Conservation (phyloP, 2,113 vertebrate species). For the Microtus richardsoni region DNA sequence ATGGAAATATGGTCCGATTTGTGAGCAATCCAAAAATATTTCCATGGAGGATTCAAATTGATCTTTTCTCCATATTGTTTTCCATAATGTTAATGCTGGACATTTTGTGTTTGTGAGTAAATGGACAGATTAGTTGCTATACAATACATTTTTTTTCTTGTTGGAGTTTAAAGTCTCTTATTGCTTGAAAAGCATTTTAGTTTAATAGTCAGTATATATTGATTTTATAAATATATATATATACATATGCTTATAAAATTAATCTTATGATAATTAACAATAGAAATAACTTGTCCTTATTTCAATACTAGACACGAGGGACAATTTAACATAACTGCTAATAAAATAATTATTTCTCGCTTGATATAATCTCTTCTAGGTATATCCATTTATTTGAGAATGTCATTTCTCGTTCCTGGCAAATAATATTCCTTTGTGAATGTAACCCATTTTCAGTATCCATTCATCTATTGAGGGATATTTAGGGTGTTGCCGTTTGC, state of each 20-base stretch:
- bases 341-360: neutral
- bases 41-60: neutral
- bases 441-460: neutral
- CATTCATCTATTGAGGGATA: neutral
- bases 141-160: neutral
- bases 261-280: neutral
- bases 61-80: neutral
- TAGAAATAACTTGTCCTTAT: neutral
- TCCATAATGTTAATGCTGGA: neutral
- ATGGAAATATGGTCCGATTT: neutral
- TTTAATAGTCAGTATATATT: neutral
- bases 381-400: neutral
- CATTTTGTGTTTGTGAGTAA: neutral
- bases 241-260: neutral
- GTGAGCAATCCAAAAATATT: neutral
- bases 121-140: neutral
- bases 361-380: neutral
- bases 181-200: conserved; percentile 30
- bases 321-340: neutral
- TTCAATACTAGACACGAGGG: neutral
- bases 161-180: neutral
- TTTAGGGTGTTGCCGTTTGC: neutral
- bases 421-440: neutral
- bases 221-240: neutral
- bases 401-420: neutral